Evolutionary conservation across 2,113 vertebrate species (phyloP).

Genomic region (Varanus salvator): DNA sequence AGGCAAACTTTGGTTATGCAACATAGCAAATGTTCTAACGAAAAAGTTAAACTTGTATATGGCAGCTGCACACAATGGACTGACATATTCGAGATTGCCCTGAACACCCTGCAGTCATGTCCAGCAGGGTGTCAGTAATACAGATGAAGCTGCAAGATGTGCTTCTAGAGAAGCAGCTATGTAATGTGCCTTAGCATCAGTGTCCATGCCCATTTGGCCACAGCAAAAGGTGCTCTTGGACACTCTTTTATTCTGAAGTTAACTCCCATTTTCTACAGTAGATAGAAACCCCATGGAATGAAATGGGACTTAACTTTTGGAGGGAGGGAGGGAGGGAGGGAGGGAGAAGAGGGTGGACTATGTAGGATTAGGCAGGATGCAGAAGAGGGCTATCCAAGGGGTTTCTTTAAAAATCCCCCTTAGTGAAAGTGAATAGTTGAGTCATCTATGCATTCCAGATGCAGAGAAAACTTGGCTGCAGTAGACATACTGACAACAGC

Average conservation of each 20-base stretch:
- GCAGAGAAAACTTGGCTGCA: too few species aligned
- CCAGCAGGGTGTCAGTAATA: neutral
- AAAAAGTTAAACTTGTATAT: neutral
- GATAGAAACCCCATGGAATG: neutral
- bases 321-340: too few species aligned
- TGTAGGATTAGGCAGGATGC: neutral
- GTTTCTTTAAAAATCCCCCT: too few species aligned
- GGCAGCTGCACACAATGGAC: neutral
- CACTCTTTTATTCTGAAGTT: neutral
- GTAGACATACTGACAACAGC: too few species aligned
- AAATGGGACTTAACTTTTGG: neutral
- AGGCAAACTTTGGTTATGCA: neutral
- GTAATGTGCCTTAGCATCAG: neutral
- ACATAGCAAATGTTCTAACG: neutral
- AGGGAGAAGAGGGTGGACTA: neutral
- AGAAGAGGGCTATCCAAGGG: too few species aligned
- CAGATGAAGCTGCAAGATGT: neutral
- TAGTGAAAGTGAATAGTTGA: too few species aligned
- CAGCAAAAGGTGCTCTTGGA: neutral
- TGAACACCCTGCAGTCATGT: neutral
- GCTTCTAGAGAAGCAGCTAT: neutral
- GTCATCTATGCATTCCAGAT: too few species aligned
- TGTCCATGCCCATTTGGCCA: neutral
- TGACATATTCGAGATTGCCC: neutral
- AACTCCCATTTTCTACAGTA: too few species aligned